Conservation (phyloP, 1,140 invertebrate genomes). For the Aradophagus sp. region DNA sequence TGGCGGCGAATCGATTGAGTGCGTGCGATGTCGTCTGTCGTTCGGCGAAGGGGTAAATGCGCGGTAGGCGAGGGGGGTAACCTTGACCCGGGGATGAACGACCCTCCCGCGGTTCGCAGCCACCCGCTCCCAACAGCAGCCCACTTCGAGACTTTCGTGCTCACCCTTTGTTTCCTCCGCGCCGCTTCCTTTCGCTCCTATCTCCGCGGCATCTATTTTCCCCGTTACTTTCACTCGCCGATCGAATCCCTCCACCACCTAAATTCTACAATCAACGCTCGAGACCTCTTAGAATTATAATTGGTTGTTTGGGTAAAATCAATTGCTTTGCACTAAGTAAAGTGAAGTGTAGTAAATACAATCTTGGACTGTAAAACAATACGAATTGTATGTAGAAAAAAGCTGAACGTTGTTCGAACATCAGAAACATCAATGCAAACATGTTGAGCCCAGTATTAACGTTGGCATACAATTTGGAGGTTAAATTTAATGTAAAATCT, state of each 20-base stretch:
- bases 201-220: conserved; percentile 26
- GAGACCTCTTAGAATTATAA: no score
- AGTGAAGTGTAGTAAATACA: no score
- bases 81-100: conserved; percentile 74
- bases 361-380: no score
- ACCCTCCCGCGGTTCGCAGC: conserved; percentile 58
- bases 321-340: no score
- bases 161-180: conserved; percentile 31
- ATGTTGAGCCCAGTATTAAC: no score
- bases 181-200: conserved; percentile 28
- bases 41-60: conserved; percentile 33
- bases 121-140: conserved; percentile 22
- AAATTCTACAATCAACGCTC: conserved; percentile 1
- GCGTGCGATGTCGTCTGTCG: conserved; percentile 25
- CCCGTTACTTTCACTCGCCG: conserved; percentile 35
- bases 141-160: conserved; percentile 16
- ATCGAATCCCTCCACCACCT: conserved; percentile 11
- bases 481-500: no score
- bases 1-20: conserved; percentile 45
- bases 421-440: no score
- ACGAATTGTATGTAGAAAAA: no score
- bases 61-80: conserved; percentile 62
- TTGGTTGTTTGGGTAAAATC: no score
- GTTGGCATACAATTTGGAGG: no score
- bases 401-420: no score